Evolutionary conservation across 2,113 vertebrate species (phyloP).

Genomic region (Eurystomus gularis): DNA sequence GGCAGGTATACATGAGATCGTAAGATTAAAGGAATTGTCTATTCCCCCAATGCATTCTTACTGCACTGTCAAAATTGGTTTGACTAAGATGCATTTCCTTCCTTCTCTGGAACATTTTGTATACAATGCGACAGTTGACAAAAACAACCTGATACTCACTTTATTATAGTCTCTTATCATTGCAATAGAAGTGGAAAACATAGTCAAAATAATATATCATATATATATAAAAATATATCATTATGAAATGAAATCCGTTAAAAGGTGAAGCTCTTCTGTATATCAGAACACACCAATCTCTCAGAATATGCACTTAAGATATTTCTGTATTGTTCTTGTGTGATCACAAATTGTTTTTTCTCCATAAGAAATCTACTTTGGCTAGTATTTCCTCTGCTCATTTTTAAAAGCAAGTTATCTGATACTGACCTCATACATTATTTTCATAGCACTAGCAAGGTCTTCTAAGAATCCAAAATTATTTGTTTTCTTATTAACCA

Average conservation of each 20-base stretch:
- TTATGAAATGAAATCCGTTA: too few relatives aligned
- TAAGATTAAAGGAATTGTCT: neutral
- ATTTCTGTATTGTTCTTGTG: neutral
- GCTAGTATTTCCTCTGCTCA: neutral
- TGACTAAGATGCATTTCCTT: neutral
- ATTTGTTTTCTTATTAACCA: neutral
- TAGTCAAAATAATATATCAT: neutral
- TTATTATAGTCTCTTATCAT: neutral
- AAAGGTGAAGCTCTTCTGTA: too few relatives aligned
- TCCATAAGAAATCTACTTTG: neutral
- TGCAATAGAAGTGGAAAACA: neutral
- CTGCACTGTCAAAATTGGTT: neutral
- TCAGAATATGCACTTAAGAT: neutral
- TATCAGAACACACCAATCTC: neutral
- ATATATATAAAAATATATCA: too few relatives aligned
- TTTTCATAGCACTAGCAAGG: neutral
- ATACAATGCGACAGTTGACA: neutral
- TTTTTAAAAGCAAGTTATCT: neutral
- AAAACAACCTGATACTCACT: neutral
- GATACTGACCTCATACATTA: neutral
- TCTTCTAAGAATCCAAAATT: neutral
- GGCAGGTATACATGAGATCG: neutral
- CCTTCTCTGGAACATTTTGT: neutral
- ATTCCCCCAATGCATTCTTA: neutral
- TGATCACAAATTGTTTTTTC: neutral